Evolutionary conservation across 2,888 invertebrate species (phyloP).

Genomic region (Cryptocephalus primarius): DNA sequence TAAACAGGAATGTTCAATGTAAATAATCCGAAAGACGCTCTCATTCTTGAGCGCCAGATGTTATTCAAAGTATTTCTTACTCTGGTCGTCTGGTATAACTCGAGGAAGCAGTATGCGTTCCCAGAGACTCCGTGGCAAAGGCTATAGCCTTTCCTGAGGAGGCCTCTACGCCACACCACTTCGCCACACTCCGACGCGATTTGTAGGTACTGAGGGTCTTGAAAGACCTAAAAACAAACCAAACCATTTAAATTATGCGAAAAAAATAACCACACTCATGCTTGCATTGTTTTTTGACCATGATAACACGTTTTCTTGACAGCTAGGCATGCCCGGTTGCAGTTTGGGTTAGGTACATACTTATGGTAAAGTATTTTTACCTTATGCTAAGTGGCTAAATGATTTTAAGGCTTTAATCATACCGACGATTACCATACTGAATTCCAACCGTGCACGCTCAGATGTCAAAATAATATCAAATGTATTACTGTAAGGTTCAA

Average conservation of each 20-base stretch:
- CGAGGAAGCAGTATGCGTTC: slow-evolving; percentile 74
- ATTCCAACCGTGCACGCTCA: too few species aligned
- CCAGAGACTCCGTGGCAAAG: slow-evolving; percentile 83
- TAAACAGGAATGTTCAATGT: neutral
- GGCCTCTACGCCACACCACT: slow-evolving; percentile 69
- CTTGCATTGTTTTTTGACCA: too few species aligned
- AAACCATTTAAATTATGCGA: neutral
- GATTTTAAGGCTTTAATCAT: too few species aligned
- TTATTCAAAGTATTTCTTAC: slow-evolving; percentile 29
- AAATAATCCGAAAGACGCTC: neutral
- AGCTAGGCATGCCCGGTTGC: too few species aligned
- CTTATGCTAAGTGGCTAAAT: too few species aligned
- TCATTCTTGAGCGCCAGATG: too few species aligned
- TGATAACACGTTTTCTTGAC: too few species aligned
- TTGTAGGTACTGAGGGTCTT: slow-evolving; percentile 55
- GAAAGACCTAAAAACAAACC: slow-evolving; percentile 46
- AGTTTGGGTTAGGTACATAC: neutral
- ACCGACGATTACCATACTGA: too few species aligned
- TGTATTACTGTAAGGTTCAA: too few species aligned
- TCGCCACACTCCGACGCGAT: slow-evolving; percentile 62
- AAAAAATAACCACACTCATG: too few species aligned
- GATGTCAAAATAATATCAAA: neutral
- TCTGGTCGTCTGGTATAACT: slow-evolving; percentile 65
- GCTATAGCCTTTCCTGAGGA: slow-evolving; percentile 75
- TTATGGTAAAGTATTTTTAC: too few species aligned